Percentiles rank a stretch among this genome's conserved stretches.
Evolutionary conservation across 2,113 vertebrate genomes (phyloP).

Genomic region (Scomber japonicus): DNA sequence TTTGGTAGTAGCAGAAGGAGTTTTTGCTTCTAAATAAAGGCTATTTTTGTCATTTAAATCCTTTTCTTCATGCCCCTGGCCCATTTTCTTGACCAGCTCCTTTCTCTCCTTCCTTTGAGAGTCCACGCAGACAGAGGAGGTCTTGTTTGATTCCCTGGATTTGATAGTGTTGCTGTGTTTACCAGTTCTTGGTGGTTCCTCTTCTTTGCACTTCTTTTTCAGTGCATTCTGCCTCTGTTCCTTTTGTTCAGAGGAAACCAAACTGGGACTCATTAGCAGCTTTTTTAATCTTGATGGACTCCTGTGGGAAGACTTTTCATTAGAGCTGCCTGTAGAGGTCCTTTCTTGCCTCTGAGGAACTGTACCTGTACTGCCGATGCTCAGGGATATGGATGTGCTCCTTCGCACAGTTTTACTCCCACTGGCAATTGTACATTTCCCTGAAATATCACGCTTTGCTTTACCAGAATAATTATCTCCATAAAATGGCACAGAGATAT

Average conservation of each 20-base stretch:
- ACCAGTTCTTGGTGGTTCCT: constrained; percentile 2
- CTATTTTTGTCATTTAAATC: constrained; percentile 3
- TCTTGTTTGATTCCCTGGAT: constrained; percentile 3
- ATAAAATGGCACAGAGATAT: background rate
- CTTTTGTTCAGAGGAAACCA: constrained; percentile 27
- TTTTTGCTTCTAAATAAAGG: constrained; percentile 1
- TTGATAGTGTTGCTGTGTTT: constrained; percentile 13
- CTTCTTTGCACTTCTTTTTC: background rate
- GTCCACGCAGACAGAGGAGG: background rate
- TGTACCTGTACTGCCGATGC: background rate
- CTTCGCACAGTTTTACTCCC: constrained; percentile 18
- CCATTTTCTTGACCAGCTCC: constrained; percentile 4
- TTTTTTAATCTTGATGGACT: constrained; percentile 23
- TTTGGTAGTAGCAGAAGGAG: background rate
- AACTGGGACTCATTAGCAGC: constrained; percentile 15
- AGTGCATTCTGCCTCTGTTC: background rate
- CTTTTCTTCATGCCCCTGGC: background rate
- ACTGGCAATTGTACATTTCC: constrained; percentile 4
- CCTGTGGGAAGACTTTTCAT: constrained; percentile 26
- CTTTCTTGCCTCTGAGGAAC: constrained; percentile 28
- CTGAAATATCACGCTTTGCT: constrained; percentile 18
- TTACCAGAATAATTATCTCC: background rate
- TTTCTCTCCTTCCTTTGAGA: background rate
- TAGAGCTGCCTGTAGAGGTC: background rate
- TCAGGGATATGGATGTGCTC: background rate